These are phyloP conservation scores for Athene noctua DNA, from an alignment of 2,113 vertebrate species.

Conservation along the genomic window DNA sequence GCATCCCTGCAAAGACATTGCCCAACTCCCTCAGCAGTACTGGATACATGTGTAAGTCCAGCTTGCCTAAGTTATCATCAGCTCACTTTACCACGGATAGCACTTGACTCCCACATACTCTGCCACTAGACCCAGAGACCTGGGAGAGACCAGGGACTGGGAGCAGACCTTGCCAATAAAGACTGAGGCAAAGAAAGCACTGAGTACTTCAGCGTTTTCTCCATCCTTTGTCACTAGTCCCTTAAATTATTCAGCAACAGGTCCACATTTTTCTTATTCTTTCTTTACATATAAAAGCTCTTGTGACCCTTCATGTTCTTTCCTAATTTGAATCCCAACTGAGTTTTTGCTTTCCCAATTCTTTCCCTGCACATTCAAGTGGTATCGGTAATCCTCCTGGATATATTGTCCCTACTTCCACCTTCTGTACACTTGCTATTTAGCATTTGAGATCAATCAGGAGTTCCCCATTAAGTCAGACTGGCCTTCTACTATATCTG, in stretches of 20 bases:
- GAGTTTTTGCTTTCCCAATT: not conserved
- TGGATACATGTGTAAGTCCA: not conserved
- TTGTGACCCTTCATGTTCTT: not conserved
- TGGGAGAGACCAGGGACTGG: not conserved
- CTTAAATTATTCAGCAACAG: not conserved
- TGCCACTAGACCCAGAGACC: not conserved
- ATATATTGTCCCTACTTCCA: not conserved
- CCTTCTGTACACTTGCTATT: not conserved
- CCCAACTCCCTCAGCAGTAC: not conserved
- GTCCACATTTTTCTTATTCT: not conserved
- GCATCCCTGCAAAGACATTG: not conserved
- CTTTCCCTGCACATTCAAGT: not conserved
- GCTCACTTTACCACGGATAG: not conserved
- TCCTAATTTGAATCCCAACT: not conserved
- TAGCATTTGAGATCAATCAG: not conserved
- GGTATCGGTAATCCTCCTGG: not conserved
- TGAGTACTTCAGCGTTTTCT: not conserved
- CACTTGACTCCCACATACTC: not conserved
- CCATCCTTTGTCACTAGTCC: not conserved
- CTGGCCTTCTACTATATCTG: not conserved
- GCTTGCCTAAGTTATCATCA: not conserved
- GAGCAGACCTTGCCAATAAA: not conserved
- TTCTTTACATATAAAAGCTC: not conserved
- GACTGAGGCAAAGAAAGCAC: not conserved
- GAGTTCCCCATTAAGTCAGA: accelerated